These are phyloP conservation scores for Borostomias antarcticus DNA, from an alignment of 2,797 vertebrate species.

Conservation along the genomic window DNA sequence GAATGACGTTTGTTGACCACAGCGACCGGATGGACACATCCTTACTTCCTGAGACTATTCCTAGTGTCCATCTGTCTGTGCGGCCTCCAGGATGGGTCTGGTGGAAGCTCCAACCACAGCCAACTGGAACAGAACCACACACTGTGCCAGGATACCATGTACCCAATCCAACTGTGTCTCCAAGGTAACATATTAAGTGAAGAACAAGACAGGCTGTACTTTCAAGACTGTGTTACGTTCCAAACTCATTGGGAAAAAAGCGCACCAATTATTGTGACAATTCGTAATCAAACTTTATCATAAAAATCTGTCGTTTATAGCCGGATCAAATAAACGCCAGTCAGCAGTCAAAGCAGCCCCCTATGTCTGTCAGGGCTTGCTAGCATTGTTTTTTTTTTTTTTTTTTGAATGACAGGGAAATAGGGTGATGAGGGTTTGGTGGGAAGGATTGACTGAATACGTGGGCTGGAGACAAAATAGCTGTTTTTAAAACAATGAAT, in stretches of 20 bases:
- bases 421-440: neutral
- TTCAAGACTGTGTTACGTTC: neutral
- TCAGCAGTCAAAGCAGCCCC: neutral
- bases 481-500: neutral
- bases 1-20: slow-evolving; percentile 44
- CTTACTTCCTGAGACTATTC: slow-evolving; percentile 68
- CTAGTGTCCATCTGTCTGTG: slow-evolving; percentile 46
- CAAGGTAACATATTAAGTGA: slow-evolving; percentile 2
- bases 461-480: neutral
- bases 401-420: neutral
- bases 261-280: neutral
- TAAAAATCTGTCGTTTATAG: neutral
- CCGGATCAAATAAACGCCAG: neutral
- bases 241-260: neutral
- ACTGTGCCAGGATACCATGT: neutral
- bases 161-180: no score
- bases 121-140: no score
- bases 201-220: neutral
- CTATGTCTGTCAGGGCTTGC: neutral
- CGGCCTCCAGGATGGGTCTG: neutral
- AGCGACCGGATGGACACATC: slow-evolving; percentile 64
- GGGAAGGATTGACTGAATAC: neutral
- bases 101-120: no score
- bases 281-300: no score
- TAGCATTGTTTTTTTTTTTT: neutral